Base-by-base conservation (phyloP, 2,888 invertebrate genomes). In the Cephus runcator region DNA sequence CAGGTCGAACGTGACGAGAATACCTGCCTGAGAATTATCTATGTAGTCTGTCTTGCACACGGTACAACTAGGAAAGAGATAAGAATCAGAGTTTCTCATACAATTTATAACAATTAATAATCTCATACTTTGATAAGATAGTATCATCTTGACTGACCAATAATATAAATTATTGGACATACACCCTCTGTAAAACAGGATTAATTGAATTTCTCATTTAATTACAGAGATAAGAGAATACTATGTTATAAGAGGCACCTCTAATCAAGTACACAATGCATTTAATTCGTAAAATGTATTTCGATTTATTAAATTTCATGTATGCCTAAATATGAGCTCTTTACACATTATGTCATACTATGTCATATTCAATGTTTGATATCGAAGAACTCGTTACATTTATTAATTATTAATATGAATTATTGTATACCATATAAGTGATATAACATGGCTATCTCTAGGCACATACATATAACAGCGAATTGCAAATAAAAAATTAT, bases 281-380 rank as follows among this genome's bases (percentile, higher is more conserved):
- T 76, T 87, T 87, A 88, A 89, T 89, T 90, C 89, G 87, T 90
- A 90, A 91, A 91, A 90, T 90, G 90, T 90, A 90, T 90, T 90
- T 86, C 89, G 90, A 88, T 91, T 91, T 91, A 91, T 91, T 91
- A 90, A 91, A 91, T 90, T 90, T 90, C 87, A 89, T 88, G 88
- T 91, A 91, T 89, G 89, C 87, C 90, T 91, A 90, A 90, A 90
- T 91, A 90, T 86, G 89, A 90, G 90, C 90, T 90, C 89, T 91
- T 91, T 90, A 90, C 90, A 90, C 88, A 88, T 88, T 84, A 79
- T 79, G 75, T 80, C 79, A 75, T 77, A 79, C 75, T 73, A 77
- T 84, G 83, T 82, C 77, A 82, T 85, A 85, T 83, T 73, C 78
- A 85, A 86, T 87, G 86, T 88, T 88, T 88, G 87, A 89, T 89